Conservation (phyloP, 2,888 invertebrate species). For the Lapara coniferarum region DNA sequence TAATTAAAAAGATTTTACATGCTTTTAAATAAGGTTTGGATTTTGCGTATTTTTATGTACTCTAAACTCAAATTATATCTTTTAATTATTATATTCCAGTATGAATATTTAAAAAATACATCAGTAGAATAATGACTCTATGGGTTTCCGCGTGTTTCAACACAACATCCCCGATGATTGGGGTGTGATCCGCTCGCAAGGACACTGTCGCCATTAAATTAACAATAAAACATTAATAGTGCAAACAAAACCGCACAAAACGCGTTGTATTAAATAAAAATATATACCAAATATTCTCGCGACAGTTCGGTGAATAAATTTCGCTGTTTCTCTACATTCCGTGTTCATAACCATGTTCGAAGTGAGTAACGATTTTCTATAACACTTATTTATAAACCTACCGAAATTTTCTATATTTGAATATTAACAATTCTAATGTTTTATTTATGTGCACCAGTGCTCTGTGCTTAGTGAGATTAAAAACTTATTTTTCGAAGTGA, state of each 20-base stretch:
- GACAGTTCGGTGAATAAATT: constrained; percentile 27
- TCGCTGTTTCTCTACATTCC: not conserved
- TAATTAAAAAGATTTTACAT: no score
- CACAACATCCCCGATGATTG: constrained; percentile 69
- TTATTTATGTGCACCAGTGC: constrained; percentile 4
- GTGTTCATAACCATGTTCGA: constrained; percentile 37
- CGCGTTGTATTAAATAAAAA: constrained; percentile 29
- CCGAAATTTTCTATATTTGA: constrained; percentile 47
- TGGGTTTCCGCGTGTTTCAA: constrained; percentile 48
- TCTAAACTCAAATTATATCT: no score
- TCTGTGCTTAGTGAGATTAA: not conserved
- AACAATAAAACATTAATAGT: constrained; percentile 62
- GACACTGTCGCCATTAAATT: constrained; percentile 65
- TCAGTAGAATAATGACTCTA: constrained; percentile 50
- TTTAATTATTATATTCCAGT: no score
- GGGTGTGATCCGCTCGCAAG: constrained; percentile 74
- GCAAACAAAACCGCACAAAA: constrained; percentile 54
- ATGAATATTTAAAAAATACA: constrained; percentile 28
- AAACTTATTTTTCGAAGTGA: not conserved
- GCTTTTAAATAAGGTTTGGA: no score
- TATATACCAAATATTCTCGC: constrained; percentile 28
- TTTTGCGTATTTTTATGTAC: no score
- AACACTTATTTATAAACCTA: constrained; percentile 48
- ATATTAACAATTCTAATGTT: constrained; percentile 10
- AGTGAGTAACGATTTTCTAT: constrained; percentile 68